Base-by-base conservation (phyloP, 2,113 vertebrate species). In the Antigone vipio region DNA sequence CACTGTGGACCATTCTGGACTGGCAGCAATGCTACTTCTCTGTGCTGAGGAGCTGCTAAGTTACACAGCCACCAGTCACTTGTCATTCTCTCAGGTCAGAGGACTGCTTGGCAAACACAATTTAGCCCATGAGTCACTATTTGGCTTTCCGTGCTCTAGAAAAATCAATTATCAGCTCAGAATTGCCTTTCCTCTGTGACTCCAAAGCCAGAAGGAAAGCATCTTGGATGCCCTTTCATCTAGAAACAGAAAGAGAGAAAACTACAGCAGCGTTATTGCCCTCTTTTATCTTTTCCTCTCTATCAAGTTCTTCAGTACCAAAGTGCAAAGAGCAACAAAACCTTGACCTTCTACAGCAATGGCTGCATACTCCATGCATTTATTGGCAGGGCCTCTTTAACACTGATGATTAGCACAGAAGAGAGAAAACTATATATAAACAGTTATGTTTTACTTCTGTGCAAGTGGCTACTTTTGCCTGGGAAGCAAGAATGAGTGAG, bases 71-170 rank as follows among this genome's bases (percentile, higher is more conserved):
- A 78, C 40, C 30, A 60, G 12, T 18, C 75, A 35, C 86, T 91
- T 53, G n/a, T 94, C 89, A 93, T 77, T 66, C 63, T 40, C 68
- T 73, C 38, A 12, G 86, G 79, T 94, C 89, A 95, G 35, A 69
- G 88, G 77, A 42, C 17, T 86, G 50, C 87, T 91, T 71, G 76
- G 38, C 67, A 63, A 91, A 91, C 15, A 84, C 55, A 55, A 74
- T 81, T 73, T 84, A 94, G 50, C 55, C 29, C 45, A 27, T 94
- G 89, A 95, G 92, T 95, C 93, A 97, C 68, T 42, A 45, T 58
- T 83, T 91, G 76, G 60, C 93, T 84, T 91, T 50, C 73, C 85
- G 80, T 81, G 52, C 64, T 78, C 73, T 24, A 84, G 68, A 88
- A 93, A 75, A 80, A 88, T 85, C 86, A 84, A 84, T 91, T 79